phyloP scores from a whole-genome alignment of 2,797 vertebrate genomes.

The Malacoctenus gilli region DNA sequence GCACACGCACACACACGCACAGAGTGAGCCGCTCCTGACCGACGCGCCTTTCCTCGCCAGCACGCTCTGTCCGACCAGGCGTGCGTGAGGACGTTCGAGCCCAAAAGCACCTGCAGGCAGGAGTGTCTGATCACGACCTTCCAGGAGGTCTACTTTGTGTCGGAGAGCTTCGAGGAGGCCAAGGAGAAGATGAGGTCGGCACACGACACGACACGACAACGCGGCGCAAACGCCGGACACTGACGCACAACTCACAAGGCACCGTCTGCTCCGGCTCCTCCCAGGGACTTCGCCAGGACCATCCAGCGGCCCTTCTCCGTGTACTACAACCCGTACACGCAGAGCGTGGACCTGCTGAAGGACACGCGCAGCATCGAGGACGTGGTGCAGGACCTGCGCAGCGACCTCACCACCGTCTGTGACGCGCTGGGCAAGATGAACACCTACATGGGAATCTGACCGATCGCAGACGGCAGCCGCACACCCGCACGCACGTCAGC shows the following conservation, averaged over 20 bases:
- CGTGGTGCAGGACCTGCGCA: slow-evolving; percentile 93
- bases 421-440: slow-evolving; percentile 98
- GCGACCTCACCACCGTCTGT: slow-evolving; percentile 93
- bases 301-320: slow-evolving; percentile 95
- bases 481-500: no score
- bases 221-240: no score
- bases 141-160: slow-evolving; percentile 97
- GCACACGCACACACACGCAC: slow-evolving; percentile 6
- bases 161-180: slow-evolving; percentile 97
- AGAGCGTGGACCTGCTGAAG: slow-evolving; percentile 94
- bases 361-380: slow-evolving; percentile 94
- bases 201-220: background rate
- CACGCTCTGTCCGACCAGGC: slow-evolving; percentile 94
- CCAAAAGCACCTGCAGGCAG: slow-evolving; percentile 91
- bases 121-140: slow-evolving; percentile 98
- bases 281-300: slow-evolving; percentile 94
- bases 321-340: slow-evolving; percentile 96
- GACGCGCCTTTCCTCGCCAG: slow-evolving; percentile 83
- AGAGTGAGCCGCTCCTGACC: no score
- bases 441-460: slow-evolving; percentile 93
- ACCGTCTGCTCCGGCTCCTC: background rate
- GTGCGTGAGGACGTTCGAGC: slow-evolving; percentile 91
- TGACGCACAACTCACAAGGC: no score
- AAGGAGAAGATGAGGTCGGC: slow-evolving; percentile 96
- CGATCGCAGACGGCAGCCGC: no score